Conservation (phyloP, 2,888 invertebrate genomes). For the Pammene aurita region DNA sequence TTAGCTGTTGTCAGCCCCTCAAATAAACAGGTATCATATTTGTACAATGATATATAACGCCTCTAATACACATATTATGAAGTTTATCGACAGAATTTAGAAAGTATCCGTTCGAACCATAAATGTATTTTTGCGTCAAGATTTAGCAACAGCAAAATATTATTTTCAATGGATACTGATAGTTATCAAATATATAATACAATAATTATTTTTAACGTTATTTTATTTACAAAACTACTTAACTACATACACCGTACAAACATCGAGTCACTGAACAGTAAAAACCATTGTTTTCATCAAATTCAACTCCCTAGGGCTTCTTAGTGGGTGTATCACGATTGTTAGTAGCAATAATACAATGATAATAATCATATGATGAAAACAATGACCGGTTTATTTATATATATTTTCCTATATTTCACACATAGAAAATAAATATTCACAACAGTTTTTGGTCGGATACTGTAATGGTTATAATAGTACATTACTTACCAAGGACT, state of each 20-base stretch:
- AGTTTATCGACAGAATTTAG: too few relatives aligned
- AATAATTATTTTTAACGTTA: conserved; percentile 24
- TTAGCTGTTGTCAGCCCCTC: too few relatives aligned
- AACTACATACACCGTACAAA: conserved; percentile 54
- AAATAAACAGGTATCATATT: too few relatives aligned
- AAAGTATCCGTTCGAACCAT: too few relatives aligned
- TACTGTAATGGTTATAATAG: conserved; percentile 71
- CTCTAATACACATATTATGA: not conserved
- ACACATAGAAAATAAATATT: conserved; percentile 55
- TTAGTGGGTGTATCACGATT: too few relatives aligned
- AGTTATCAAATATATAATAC: conserved; percentile 20
- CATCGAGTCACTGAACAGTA: conserved; percentile 48
- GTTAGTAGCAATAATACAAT: too few relatives aligned
- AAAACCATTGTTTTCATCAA: conserved; percentile 22
- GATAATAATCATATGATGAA: conserved; percentile 3
- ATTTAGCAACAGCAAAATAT: too few relatives aligned
- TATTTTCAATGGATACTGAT: not conserved
- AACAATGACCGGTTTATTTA: conserved; percentile 35
- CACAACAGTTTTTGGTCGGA: conserved; percentile 72
- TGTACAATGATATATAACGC: too few relatives aligned
- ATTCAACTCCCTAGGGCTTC: not conserved
- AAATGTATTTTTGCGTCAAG: too few relatives aligned
- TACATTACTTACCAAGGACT: too few relatives aligned
- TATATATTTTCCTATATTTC: conserved; percentile 38
- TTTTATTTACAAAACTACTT: conserved; percentile 54